Evolutionary conservation across 2,113 vertebrate species (phyloP), one percentile per base, ranked within the genome.

Genomic region (Arizona elegans): DNA sequence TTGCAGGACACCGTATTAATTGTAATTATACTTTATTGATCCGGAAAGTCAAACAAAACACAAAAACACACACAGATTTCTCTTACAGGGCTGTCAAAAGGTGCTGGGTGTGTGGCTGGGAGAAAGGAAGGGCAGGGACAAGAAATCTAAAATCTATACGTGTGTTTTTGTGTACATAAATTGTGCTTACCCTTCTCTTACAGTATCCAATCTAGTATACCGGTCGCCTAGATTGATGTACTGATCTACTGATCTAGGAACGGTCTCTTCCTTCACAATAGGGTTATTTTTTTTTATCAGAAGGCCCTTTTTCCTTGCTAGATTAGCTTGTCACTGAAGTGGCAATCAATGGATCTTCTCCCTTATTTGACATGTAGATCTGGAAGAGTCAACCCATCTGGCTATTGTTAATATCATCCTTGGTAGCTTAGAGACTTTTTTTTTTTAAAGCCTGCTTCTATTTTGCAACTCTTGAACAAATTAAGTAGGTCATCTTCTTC

Each of bases 11-110:
- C 53, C n/a, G 62, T 52, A 8, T 47, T 88, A 94, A 95, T 95
- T 75, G n/a, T 65, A 92, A 95, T 92, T 91, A 88, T 86, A 17
- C 50, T 52, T 89, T 17, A 93, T 91, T 89, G 92, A 94, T 93
- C 90, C 58, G 47, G 59, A 5, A 53, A 38, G 21, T 91, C 75
- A 86, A 81, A 92, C 91, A 24, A 85, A 43, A 33, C 53, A 62
- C 24, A 62, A 29, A 62, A 26, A 62, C 59, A 62, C 58, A 62
- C 59, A 89, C 13, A 89, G 21, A 53, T 88, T 90, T 93, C 90
- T 38, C 47, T 21, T 24, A 29, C 75, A 10, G 29, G 87, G 5
- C 47, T 53, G 17, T 91, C 21, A 75, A 65, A 62, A 47, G 52
- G 13, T 58, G 10, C 24, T 55, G 29, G 15, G 75, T 1, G 21